Percentiles rank a stretch among this genome's conserved stretches.
Evolutionary conservation across 1,140 invertebrate genomes (phyloP).

Genomic region (Drosophila tani): DNA sequence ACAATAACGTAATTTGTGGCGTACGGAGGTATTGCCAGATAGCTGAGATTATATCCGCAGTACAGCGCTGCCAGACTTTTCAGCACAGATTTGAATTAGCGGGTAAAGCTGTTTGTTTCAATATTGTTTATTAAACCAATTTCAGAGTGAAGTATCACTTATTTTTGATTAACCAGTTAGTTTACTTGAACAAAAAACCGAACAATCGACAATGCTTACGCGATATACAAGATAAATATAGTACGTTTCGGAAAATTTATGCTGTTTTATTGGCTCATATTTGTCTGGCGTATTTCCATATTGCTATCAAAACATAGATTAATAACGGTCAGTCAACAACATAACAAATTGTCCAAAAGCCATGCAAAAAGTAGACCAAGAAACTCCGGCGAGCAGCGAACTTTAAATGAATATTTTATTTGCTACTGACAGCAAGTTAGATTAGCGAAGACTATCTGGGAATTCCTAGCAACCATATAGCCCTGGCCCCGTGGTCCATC

Average conservation of each 20-base stretch:
- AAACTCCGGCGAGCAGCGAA: conserved; percentile 35
- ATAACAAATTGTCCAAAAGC: conserved; percentile 36
- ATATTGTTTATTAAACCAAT: too few relatives aligned
- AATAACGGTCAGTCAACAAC: conserved; percentile 12
- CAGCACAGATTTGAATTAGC: not conserved
- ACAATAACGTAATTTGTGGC: too few relatives aligned
- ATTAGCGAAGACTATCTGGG: conserved; percentile 51
- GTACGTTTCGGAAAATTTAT: too few relatives aligned
- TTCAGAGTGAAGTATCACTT: too few relatives aligned
- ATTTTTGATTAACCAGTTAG: not conserved
- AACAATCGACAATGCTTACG: not conserved
- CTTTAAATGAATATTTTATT: conserved; percentile 37
- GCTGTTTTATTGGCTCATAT: too few relatives aligned
- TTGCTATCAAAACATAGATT: not conserved
- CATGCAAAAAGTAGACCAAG: conserved; percentile 37
- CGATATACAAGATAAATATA: too few relatives aligned
- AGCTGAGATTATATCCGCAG: not conserved
- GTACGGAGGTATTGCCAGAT: not conserved
- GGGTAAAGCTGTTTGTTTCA: not conserved
- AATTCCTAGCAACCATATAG: conserved; percentile 56
- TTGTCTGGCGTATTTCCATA: not conserved
- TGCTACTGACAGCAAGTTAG: conserved; percentile 44
- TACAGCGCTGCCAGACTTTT: not conserved
- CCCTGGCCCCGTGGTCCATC: conserved; percentile 46
- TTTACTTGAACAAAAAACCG: not conserved